A percentile compares a stretch with the other conserved stretches of the same genome.
phyloP scores from a whole-genome alignment of 2,113 vertebrate genomes.

The Sarotherodon lohbergeri region DNA sequence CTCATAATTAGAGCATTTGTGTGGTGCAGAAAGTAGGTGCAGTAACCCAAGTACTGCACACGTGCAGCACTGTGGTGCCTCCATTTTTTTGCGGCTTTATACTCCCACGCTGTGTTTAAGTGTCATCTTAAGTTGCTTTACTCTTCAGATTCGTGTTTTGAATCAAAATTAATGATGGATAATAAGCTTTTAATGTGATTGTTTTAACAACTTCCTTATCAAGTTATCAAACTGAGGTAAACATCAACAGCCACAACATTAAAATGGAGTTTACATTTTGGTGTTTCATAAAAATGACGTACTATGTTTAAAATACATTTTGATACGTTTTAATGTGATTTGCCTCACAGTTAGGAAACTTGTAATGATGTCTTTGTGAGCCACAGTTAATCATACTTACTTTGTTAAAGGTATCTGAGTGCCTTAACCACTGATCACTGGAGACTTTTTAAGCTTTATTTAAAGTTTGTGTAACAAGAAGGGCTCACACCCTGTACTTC shows the following conservation, averaged over 20 bases:
- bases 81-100: neutral
- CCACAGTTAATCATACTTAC: neutral
- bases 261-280: neutral
- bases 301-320: neutral
- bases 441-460: neutral
- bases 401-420: neutral
- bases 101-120: neutral
- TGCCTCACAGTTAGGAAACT: neutral
- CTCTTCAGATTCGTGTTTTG: neutral
- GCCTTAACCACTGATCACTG: neutral
- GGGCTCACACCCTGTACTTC: conserved; percentile 33
- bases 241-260: neutral
- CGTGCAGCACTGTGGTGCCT: neutral
- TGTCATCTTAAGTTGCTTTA: neutral
- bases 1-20: neutral
- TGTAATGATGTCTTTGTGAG: neutral
- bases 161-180: neutral
- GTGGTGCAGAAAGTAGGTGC: neutral
- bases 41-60: neutral
- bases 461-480: neutral
- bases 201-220: neutral
- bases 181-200: neutral
- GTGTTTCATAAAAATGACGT: neutral
- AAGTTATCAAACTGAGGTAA: neutral
- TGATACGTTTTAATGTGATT: neutral